phyloP scores from a whole-genome alignment of 2,797 vertebrate species.

The Rhabdomys pumilio region DNA sequence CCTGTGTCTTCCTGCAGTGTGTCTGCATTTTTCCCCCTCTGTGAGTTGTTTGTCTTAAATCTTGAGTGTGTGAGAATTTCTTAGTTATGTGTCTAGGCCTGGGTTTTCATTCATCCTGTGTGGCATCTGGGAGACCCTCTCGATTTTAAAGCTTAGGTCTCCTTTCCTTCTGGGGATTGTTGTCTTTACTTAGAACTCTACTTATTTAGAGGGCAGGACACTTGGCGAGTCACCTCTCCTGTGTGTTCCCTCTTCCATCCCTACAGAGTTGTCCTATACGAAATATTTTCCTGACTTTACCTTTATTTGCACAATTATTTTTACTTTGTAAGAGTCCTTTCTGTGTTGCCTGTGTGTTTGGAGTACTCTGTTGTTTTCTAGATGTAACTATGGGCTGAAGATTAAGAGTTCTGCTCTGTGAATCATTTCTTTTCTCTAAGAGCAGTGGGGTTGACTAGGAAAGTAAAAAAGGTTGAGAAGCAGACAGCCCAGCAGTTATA shows the following conservation, averaged over 20 bases:
- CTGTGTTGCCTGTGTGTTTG: not conserved
- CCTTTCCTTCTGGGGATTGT: not conserved
- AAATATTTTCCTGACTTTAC: not conserved
- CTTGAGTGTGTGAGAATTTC: not conserved
- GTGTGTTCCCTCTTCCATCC: not conserved
- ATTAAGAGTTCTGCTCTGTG: not conserved
- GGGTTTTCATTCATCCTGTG: not conserved
- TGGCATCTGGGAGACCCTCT: not conserved
- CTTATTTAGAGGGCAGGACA: not conserved
- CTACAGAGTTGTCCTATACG: not conserved
- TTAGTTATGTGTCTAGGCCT: not conserved
- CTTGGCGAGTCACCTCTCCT: not conserved
- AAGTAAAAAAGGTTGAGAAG: not conserved
- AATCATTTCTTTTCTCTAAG: not conserved
- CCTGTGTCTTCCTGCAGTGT: not conserved
- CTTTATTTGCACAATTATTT: conserved; percentile 22
- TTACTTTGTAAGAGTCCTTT: conserved; percentile 26
- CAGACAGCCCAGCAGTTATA: not conserved
- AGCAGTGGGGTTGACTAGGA: not conserved
- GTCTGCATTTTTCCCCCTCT: not conserved
- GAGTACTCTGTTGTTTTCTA: not conserved
- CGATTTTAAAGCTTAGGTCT: not conserved
- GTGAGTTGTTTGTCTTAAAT: not conserved
- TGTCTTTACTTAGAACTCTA: conserved; percentile 2
- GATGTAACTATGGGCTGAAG: not conserved